Conservation (phyloP, 2,113 vertebrate species). For the Ardeotis arabs region DNA sequence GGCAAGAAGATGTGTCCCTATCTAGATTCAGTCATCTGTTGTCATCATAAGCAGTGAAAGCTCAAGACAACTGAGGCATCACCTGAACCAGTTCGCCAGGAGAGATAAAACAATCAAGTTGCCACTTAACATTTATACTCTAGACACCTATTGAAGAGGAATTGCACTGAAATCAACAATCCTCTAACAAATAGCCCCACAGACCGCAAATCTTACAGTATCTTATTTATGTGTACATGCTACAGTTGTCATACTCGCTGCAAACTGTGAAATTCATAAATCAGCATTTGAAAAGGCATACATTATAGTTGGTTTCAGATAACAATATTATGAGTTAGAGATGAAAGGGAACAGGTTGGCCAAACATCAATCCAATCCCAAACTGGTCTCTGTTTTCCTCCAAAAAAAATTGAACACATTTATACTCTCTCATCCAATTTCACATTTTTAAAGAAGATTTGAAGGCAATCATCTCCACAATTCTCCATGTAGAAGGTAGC, state of each 20-base stretch:
- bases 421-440: slow-evolving; percentile 36
- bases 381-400: not conserved
- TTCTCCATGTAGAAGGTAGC: not conserved
- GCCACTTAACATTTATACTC: not conserved
- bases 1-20: not conserved
- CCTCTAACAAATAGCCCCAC: not conserved
- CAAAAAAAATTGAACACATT: not conserved
- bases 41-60: not conserved
- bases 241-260: slow-evolving; percentile 42
- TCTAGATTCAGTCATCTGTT: not conserved
- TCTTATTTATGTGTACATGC: not conserved
- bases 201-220: not conserved
- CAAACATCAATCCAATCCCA: slow-evolving; percentile 41
- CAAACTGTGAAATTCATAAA: slow-evolving; percentile 19
- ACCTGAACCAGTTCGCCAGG: not conserved
- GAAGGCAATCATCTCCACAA: not conserved
- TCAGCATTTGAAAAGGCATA: slow-evolving; percentile 46
- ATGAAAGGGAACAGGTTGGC: slow-evolving; percentile 54
- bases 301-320: slow-evolving; percentile 46
- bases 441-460: slow-evolving; percentile 22
- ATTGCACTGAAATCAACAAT: not conserved
- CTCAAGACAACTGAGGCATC: not conserved
- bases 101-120: not conserved
- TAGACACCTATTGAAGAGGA: not conserved
- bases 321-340: slow-evolving; percentile 48